phyloP scores from a whole-genome alignment of 1,140 invertebrate genomes.

The Spodoptera litura region DNA sequence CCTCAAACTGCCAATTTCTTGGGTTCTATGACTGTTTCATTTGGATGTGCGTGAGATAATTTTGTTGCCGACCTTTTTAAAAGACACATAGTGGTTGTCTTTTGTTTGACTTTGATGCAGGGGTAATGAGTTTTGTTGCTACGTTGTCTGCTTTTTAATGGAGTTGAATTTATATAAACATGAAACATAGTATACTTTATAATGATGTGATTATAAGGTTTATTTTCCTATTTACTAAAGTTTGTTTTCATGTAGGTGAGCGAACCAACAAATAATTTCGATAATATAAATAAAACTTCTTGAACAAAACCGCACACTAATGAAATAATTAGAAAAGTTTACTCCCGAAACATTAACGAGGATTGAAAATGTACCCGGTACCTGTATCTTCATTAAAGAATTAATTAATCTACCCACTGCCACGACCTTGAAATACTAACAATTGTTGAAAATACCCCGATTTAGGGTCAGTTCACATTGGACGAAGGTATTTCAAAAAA shows the following conservation, averaged over 20 bases:
- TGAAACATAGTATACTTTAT: neutral
- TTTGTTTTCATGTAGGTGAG: neutral
- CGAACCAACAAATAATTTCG: neutral
- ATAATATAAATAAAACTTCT: neutral
- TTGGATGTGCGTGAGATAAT: slow-evolving; percentile 17
- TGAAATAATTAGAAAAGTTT: slow-evolving; percentile 45
- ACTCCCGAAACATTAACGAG: slow-evolving; percentile 33
- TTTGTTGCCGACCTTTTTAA: neutral
- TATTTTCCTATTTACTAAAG: too few relatives aligned
- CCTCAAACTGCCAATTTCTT: slow-evolving; percentile 52
- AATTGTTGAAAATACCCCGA: neutral
- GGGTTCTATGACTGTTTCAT: slow-evolving; percentile 19
- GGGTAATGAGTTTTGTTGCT: too few relatives aligned
- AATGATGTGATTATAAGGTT: too few relatives aligned
- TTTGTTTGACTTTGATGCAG: neutral
- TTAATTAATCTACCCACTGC: slow-evolving; percentile 25
- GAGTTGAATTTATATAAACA: neutral
- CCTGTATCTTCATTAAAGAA: slow-evolving; percentile 30
- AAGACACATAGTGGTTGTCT: slow-evolving; percentile 3
- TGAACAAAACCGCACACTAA: slow-evolving; percentile 1
- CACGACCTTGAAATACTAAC: slow-evolving; percentile 31
- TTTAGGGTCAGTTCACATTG: neutral
- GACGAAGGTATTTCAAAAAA: too few relatives aligned
- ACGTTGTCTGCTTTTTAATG: neutral
- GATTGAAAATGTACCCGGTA: slow-evolving; percentile 39